Conservation (phyloP, 2,888 invertebrate genomes). For the Drosophila putrida region DNA sequence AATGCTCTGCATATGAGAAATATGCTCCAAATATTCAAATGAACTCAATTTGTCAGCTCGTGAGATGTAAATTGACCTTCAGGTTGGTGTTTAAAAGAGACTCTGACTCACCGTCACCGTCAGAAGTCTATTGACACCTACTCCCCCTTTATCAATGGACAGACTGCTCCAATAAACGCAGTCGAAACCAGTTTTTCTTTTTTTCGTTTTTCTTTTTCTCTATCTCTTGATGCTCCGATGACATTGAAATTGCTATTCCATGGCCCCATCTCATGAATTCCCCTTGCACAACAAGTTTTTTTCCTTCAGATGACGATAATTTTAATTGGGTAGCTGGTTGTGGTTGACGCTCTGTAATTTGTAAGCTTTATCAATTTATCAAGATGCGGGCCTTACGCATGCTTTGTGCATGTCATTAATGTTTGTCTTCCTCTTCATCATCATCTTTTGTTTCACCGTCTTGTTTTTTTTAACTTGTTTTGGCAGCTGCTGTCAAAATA, state of each 20-base stretch:
- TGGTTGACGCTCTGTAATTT: slow-evolving; percentile 61
- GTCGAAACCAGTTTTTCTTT: slow-evolving; percentile 57
- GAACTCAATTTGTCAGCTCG: slow-evolving; percentile 72
- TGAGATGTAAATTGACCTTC: slow-evolving; percentile 66
- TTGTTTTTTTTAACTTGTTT: slow-evolving; percentile 19
- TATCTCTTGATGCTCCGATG: slow-evolving; percentile 31
- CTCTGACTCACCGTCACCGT: slow-evolving; percentile 58
- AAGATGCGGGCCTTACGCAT: slow-evolving; percentile 55
- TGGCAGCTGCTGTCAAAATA: slow-evolving; percentile 76
- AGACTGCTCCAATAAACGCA: slow-evolving; percentile 33
- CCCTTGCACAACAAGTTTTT: slow-evolving; percentile 70
- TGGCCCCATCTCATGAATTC: slow-evolving; percentile 33
- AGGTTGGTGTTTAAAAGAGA: slow-evolving; percentile 10
- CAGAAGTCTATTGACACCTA: slow-evolving; percentile 63
- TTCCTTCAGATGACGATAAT: slow-evolving; percentile 39
- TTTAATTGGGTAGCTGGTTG: slow-evolving; percentile 64
- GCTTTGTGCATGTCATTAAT: slow-evolving; percentile 71
- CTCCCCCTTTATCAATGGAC: slow-evolving; percentile 19
- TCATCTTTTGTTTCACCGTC: slow-evolving; percentile 32
- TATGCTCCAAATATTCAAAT: slow-evolving; percentile 66
- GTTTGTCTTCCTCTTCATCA: background rate
- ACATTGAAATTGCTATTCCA: slow-evolving; percentile 56
- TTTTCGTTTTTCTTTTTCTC: background rate
- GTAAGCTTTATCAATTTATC: slow-evolving; percentile 76
- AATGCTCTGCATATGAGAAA: slow-evolving; percentile 27